Conservation (phyloP, 2,113 vertebrate genomes). For the Apodemus sylvaticus region DNA sequence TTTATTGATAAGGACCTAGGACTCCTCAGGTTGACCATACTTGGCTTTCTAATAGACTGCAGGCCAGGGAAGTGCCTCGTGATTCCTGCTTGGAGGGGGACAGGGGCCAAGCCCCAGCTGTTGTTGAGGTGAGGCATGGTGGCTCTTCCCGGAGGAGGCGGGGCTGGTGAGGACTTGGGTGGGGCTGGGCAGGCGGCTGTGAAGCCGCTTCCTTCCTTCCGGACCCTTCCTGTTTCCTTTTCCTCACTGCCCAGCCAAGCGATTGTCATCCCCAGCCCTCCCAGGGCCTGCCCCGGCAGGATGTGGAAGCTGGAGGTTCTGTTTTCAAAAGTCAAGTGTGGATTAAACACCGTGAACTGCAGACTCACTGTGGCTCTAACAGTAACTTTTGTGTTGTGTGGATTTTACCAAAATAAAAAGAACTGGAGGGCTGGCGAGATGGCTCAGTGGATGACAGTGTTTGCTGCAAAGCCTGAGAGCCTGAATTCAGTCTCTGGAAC, state of each 20-base stretch:
- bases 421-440: background rate
- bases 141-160: background rate
- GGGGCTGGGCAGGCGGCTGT: background rate
- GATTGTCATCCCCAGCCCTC: background rate
- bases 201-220: slow-evolving; percentile 4
- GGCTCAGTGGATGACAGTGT: too few relatives aligned
- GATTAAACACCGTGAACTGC: background rate
- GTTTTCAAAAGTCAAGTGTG: background rate
- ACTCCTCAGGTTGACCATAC: background rate
- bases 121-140: background rate
- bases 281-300: background rate
- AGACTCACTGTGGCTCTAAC: background rate
- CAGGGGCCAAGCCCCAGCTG: too few relatives aligned
- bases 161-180: background rate
- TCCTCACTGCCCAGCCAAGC: background rate
- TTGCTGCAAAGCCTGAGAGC: background rate
- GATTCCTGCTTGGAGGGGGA: background rate
- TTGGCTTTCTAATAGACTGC: background rate
- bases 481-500: background rate
- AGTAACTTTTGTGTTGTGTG: background rate
- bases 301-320: background rate
- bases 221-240: slow-evolving; percentile 40
- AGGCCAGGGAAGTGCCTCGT: background rate
- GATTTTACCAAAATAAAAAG: background rate
- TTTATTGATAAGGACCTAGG: background rate